Conservation (phyloP, 2,113 vertebrate genomes). For the Oryzias javanicus region DNA sequence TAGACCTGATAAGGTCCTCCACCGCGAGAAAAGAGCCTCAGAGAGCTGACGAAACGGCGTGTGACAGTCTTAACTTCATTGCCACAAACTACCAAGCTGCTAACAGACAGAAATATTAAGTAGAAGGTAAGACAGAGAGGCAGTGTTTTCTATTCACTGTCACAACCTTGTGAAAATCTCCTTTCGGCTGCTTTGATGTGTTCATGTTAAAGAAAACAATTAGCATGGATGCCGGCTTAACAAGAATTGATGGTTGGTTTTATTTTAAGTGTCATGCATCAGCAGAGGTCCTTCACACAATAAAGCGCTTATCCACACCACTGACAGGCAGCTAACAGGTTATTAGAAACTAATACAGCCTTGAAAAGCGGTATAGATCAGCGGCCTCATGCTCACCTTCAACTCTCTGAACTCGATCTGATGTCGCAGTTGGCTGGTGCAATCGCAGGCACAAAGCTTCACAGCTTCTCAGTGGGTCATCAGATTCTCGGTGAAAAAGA, state of each 20-base stretch:
- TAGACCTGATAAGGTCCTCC: slow-evolving; percentile 62
- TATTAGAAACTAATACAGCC: slow-evolving; percentile 16
- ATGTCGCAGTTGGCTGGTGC: no score
- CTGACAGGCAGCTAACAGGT: slow-evolving; percentile 16
- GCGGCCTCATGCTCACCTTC: background rate
- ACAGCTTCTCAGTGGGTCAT: no score
- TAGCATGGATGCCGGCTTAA: slow-evolving; percentile 37
- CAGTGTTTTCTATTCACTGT: slow-evolving; percentile 40
- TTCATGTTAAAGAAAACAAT: slow-evolving; percentile 34
- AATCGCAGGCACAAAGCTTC: no score
- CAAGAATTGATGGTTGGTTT: slow-evolving; percentile 51
- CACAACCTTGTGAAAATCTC: slow-evolving; percentile 47
- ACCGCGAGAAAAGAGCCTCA: slow-evolving; percentile 54
- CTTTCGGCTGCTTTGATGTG: slow-evolving; percentile 51
- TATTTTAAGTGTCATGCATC: slow-evolving; percentile 58
- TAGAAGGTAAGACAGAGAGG: slow-evolving; percentile 33
- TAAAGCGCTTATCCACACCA: slow-evolving; percentile 21
- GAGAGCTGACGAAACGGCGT: slow-evolving; percentile 62
- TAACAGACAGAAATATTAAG: slow-evolving; percentile 48
- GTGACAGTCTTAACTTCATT: slow-evolving; percentile 69
- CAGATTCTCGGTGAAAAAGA: no score
- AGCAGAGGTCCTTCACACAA: slow-evolving; percentile 48
- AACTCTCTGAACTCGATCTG: background rate
- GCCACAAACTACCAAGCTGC: slow-evolving; percentile 49
- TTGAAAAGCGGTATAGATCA: slow-evolving; percentile 5